Base-by-base conservation (phyloP, 2,888 invertebrate genomes). In the Pomacea canaliculata region DNA sequence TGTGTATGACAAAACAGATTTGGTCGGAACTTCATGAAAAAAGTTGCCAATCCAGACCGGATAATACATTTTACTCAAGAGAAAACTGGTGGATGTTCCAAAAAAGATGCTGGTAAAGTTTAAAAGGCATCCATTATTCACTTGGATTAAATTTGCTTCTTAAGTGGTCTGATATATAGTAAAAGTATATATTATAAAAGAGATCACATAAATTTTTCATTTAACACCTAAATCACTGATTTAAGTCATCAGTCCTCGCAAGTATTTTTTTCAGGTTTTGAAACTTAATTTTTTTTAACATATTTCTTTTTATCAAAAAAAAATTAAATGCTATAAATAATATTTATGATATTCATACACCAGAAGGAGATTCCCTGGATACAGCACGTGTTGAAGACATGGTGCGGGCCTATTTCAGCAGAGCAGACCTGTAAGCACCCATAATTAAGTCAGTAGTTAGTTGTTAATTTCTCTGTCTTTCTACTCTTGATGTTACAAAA, bases 31-130 rank as follows among this genome's bases (percentile, higher is more conserved):
- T 98, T 94, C 90, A 93, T 93, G 71, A 94, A 94, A 12, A 92
- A 92, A 78, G 94, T 97, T 0, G 97, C 97, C 0, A 98, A 99
- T 91, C 94, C 96, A 1, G 94, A 93, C 79, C 96, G 97, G 83
- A 93, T 97, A 83, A 91, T 98, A 18, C 90, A 94, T 68, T 94
- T 96, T 89, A 94, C 93, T 83, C 93, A 93, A 78, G 92, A 93
- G 78, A 92, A 92, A 82, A 90, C 89, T 73, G 86, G 91, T 8
- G 91, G 91, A 67, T 88, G 48, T 48, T 23, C 27, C 68, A 51
- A 27, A 10, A 68, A 27, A 27, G 37, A 56, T 8, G 8, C 51
- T 56, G 51, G 51, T 56, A 56, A 56, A 16, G 8, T 56, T 13
- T 13, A 56, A 56, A 56, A 56, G 51, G 16, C 51, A 56, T 37